Evolutionary conservation across 2,888 invertebrate genomes (phyloP), one percentile per base, ranked within the genome.

Genomic region (Aproaerema taeniolella): DNA sequence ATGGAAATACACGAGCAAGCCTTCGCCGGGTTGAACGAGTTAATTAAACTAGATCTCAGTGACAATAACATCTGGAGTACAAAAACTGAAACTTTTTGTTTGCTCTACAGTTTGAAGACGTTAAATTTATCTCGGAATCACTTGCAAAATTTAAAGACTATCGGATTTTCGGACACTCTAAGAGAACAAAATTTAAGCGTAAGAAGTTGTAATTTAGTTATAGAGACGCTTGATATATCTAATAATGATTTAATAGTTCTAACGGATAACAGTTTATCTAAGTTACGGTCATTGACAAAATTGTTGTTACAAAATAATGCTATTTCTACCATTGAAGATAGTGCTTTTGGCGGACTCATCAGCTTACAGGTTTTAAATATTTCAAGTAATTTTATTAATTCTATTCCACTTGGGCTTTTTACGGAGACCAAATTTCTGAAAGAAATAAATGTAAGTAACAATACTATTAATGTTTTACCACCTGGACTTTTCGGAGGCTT

Each of bases 11-110:
- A 91, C 59, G 88, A 91, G 34, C 91, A 91, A 61, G 91, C 93
- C 46, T 90, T 94, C 50, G 77, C 90, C 43, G 90, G 92, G 24
- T 78, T 94, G 56, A 88, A 89, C 43, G 91, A 91, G 71, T 85
- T 94, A 38, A 87, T 90, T 46, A 88, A 88, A 58, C 87, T 94
- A 52, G 90, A 93, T 73, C 77, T 94, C 40, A 91, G 90, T 49
- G 91, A 91, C 63, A 94, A 93, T 80, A 93, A 93, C 67, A 91
- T 94, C 46, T 93, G 93, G 92, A 91, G 89, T 49, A 85, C 92
- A 41, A 93, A 93, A 48, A 83, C 88, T 24, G 91, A 92, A 58
- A 88, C 90, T 45, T 91, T 94, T 65, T 94, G 94, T 68, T 89
- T 91, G 26, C 81, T 93, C 52, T 89, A 89, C 63, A 90, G 90